Base-by-base conservation (phyloP, 2,113 vertebrate species). In the Zosterops japonicus region DNA sequence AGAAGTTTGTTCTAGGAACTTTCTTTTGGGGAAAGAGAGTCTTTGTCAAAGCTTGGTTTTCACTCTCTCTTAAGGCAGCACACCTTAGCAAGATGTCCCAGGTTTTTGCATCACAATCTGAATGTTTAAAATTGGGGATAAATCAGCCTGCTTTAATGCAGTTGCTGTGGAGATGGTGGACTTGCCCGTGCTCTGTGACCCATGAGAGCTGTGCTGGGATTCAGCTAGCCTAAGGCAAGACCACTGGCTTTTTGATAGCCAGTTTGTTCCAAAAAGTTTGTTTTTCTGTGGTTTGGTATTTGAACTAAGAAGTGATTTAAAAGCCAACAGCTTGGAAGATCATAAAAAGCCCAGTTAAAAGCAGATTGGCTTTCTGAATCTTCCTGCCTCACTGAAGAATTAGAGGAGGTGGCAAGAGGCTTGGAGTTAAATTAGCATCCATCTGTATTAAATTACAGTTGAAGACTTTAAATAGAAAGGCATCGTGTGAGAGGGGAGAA, bases 401-500 rank as follows among this genome's bases (percentile, higher is more conserved):
- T 80, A 91, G 92, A 95, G 87, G 65, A 41, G 93, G 92, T 95
- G 77, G 83, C n/a, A 12, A 91, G 91, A 83, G 74, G n/a, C 79
- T 81, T 60, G 65, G 33, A 82, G 63, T 91, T 80, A 88, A 94
- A 67, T 96, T 95, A 92, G 90, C 87, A 94, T 94, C 94, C 76
- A 79, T 89, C 79, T 79, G 88, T 87, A 95, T 91, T 70, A 81
- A 96, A 91, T 87, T 93, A 93, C 94, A 92, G 86, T 41, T 74
- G 60, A 78, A 69, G 80, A 33, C 87, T 97, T 97, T 75, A 96
- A 96, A 94, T 84, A 94, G 94, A 94, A 92, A 71, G 70, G 68
- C 93, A 87, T 84, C 8, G 1, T 87, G 56, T 55, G 84, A 91
- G 91, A 94, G 41, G 57, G 80, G 82, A 76, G 83, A 95, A 88